Evolutionary conservation across 2,113 vertebrate species (phyloP), one percentile per base, ranked within the genome.

Genomic region (Mustelus asterias): DNA sequence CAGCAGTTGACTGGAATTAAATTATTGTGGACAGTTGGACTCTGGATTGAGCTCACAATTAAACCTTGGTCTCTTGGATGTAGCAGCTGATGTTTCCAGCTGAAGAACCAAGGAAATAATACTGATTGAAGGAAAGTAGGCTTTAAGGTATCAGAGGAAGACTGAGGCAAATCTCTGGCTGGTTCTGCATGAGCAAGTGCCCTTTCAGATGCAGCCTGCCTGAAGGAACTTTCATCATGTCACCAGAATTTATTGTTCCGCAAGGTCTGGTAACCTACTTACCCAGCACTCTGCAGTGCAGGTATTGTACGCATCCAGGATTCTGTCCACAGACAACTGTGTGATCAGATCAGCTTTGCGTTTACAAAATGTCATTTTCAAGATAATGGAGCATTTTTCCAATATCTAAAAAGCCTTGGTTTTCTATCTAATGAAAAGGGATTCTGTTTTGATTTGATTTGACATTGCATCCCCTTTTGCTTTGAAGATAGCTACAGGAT

Each of bases 161-260:
- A 95, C 95, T 58, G 54, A 67, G 96, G 72, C 96, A 76, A 89
- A 80, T 95, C 96, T 96, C 48, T 96, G 96, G 69, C 48, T 96
- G 96, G 33, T 13, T 96, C 54, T 95, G 48, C 65, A 95, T 72
- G 44, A 44, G 33, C 67, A 96, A 0, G 97, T 97, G 97, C 20
- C n/a, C 63, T 85, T 26, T 54, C 16, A 10, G 3, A 9, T 94
- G 7, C 65, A 67, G 85, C 89, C 96, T 96, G 95, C 96, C 94
- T 95, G 97, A 96, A 96, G 96, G 96, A 70, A 18, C 44, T 20
- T 37, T 95, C 96, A 96, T 96, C 96, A 97, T 98, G 97, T 97
- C 97, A 78, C 97, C 98, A 96, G 97, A 97, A 0, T 97, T 98
- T 96, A 78, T 98, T 96, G 97, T 97, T 95, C 97, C 94, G 10